Conservation (phyloP, 2,888 invertebrate genomes). For the Polydesmus complanatus region DNA sequence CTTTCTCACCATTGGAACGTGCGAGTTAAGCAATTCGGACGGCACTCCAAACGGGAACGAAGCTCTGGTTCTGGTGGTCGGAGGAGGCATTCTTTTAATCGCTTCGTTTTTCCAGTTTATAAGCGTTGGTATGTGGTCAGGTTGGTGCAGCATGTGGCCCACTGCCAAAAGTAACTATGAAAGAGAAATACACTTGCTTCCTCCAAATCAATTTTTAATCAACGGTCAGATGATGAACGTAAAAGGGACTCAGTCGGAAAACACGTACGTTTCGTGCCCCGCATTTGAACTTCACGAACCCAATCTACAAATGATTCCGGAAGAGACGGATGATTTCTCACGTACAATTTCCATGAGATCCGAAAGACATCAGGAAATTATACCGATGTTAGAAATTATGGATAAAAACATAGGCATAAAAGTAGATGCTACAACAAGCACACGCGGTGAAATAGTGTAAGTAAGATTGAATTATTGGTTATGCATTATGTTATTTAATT, state of each 20-base stretch:
- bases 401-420: background rate
- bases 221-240: conserved; percentile 3
- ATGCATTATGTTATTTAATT: background rate
- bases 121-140: conserved; percentile 3
- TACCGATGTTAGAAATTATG: background rate
- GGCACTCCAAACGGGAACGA: no score
- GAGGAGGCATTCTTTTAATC: conserved; percentile 2
- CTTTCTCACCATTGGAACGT: conserved; percentile 4
- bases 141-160: conserved; percentile 4
- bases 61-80: background rate
- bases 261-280: background rate
- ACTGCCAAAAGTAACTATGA: background rate
- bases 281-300: background rate
- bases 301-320: background rate
- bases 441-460: background rate
- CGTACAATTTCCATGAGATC: background rate
- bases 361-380: background rate
- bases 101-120: conserved; percentile 6
- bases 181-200: background rate
- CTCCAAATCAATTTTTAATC: background rate
- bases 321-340: background rate
- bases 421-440: background rate
- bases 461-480: background rate
- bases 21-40: background rate
- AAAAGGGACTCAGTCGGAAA: background rate